Evolutionary conservation across 2,113 vertebrate genomes (phyloP).

Genomic region (Emydura subglobosa): DNA sequence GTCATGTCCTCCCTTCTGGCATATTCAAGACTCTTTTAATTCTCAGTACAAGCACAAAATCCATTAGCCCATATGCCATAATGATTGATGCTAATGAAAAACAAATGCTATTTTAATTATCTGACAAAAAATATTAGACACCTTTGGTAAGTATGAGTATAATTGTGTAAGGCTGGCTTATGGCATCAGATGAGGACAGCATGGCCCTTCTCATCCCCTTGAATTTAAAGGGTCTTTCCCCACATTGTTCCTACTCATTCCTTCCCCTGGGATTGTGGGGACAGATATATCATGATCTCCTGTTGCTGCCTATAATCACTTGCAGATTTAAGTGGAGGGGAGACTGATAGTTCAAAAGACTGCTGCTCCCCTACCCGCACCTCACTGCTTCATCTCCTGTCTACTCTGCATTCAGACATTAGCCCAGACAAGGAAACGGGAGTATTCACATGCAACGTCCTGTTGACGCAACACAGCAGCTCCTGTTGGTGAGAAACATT

Average conservation of each 20-base stretch:
- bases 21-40: neutral
- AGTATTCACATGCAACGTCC: neutral
- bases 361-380: neutral
- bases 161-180: neutral
- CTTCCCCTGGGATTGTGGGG: neutral
- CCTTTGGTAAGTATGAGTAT: neutral
- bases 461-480: neutral
- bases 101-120: neutral
- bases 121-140: neutral
- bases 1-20: constrained; percentile 9
- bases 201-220: neutral
- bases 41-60: neutral
- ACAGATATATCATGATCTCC: neutral
- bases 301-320: neutral
- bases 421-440: neutral
- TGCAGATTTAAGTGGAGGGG: constrained; percentile 5
- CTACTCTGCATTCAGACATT: neutral
- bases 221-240: neutral
- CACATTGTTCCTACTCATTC: neutral
- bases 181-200: neutral
- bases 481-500: neutral
- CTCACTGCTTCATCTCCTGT: neutral
- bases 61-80: neutral
- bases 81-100: neutral
- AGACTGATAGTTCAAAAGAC: neutral